Percentiles rank a stretch among this genome's conserved stretches.
phyloP scores from a whole-genome alignment of 2,888 invertebrate species.

The Drosophila infuscata region DNA sequence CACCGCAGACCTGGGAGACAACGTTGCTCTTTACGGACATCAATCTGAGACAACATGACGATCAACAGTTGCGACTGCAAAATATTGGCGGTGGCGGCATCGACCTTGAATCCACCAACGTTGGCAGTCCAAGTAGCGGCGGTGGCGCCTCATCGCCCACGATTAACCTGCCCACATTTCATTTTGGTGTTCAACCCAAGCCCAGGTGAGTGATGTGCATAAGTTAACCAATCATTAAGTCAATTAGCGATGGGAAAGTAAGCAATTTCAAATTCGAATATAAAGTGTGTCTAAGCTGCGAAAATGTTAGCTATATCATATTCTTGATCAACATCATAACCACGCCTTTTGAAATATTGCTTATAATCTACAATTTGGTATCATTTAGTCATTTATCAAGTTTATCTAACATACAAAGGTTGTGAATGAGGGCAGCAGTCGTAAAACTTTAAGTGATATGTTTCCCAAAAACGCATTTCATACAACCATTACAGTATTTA shows the following conservation, averaged over 20 bases:
- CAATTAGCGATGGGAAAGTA: neutral
- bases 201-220: slow-evolving; percentile 57
- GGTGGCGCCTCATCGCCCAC: slow-evolving; percentile 54
- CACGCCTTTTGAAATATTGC: neutral
- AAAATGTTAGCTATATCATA: neutral
- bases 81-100: slow-evolving; percentile 36
- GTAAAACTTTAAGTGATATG: neutral
- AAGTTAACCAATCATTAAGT: neutral
- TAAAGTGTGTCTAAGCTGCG: neutral
- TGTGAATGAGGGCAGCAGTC: neutral
- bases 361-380: neutral
- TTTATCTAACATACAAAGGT: neutral
- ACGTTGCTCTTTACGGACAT: slow-evolving; percentile 95
- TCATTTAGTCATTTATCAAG: neutral
- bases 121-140: slow-evolving; percentile 41
- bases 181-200: slow-evolving; percentile 42
- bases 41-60: slow-evolving; percentile 84
- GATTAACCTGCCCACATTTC: slow-evolving; percentile 46
- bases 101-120: slow-evolving; percentile 10
- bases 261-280: neutral
- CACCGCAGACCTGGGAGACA: slow-evolving; percentile 95
- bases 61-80: slow-evolving; percentile 71
- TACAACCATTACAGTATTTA: neutral
- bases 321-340: neutral
- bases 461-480: neutral